Base-by-base conservation (phyloP, 2,797 vertebrate species). In the Danio kyathit region DNA sequence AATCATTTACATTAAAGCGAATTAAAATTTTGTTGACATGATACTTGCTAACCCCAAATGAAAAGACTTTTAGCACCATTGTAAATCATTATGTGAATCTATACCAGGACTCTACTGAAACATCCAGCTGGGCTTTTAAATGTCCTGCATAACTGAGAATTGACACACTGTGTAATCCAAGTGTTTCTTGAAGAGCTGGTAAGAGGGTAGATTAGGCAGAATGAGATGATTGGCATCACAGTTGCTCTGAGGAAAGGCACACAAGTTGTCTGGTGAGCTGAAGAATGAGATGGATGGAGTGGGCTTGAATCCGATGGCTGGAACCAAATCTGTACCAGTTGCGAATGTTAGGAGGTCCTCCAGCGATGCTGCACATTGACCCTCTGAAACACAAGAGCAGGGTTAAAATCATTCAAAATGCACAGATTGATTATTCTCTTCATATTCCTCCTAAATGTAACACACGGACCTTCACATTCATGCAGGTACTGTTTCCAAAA, bases 401-500 rank as follows among this genome's bases (percentile, higher is more conserved):
- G 1, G 49, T 9, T 54, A n/a, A 56, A 7, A 48, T 66, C 6
- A 57, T 54, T 12, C 29, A 29, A 29, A 29, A 29, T 29, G 29
- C 29, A 29, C n/a, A n/a, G n/a, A n/a, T 29, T 29, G 29, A 29
- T 29, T 29, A 29, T 29, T 29, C 29, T 29, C 29, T 29, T 29
- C 29, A 29, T 29, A 29, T 29, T 29, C 29, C 29, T 29, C 29
- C 29, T 1, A 29, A 29, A 29, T 29, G 5, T 17, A 29, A 49
- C 0, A 0, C 51, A 6, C 85, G 88, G 89, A 97, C 97, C 95
- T 91, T 96, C 96, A 86, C 96, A 90, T 83, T 96, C 95, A 63
- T 94, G 82, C 85, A 98, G 92, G 82, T 96, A 96, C 87, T 90
- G 88, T 75, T 92, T 95, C 97, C 97, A 98, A 90, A 94, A 96